Base-by-base conservation (phyloP, 1,140 invertebrate genomes). In the Drosophila jambulina region DNA sequence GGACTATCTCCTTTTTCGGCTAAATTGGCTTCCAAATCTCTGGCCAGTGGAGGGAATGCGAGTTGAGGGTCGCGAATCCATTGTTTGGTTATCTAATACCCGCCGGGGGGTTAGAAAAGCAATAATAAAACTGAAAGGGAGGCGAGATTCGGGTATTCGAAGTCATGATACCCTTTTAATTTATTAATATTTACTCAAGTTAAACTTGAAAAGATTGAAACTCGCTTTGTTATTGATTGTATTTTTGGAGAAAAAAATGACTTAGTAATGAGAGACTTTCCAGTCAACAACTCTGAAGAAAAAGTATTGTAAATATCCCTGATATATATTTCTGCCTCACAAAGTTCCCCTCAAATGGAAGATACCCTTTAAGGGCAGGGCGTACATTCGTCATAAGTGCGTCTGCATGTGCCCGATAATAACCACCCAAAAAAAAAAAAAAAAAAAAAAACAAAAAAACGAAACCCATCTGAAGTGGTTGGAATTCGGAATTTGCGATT, bases 1-100 rank as follows among this genome's bases (percentile, higher is more conserved):
- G 23, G 21, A 65, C 5, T 36, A 7, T 45, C 9, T 63, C 25
- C 13, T 21, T 17, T 34, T 51, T 34, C 34, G 32, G 7, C 38
- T 51, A 15, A 40, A 58, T 29, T 1, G 3, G n/a, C 59, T 46
- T 42, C 51, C 36, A 56, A 51, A 51, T 63, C 45, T 57, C 32
- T 46, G 42, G 32, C 19, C 51, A 21, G 49, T 34, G 12, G 12
- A 32, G n/a, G 27, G 27, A 32, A 8, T 51, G 5, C 10, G 29
- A 63, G 58, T 60, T 42, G 36, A 65, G 77, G 27, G 45, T 15
- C 57, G 43, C 17, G 67, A 60, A 42, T 56, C 67, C 75, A 76
- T 86, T 87, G 83, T 86, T 87, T 76, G 75, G 62, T 75, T 86
- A 86, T 86, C 82, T 88, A 88, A 86, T 76, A 72, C 82, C 65